Percentiles rank a stretch among this genome's conserved stretches.
Evolutionary conservation across 2,797 vertebrate species (phyloP).

Genomic region (Myotis findleyi): DNA sequence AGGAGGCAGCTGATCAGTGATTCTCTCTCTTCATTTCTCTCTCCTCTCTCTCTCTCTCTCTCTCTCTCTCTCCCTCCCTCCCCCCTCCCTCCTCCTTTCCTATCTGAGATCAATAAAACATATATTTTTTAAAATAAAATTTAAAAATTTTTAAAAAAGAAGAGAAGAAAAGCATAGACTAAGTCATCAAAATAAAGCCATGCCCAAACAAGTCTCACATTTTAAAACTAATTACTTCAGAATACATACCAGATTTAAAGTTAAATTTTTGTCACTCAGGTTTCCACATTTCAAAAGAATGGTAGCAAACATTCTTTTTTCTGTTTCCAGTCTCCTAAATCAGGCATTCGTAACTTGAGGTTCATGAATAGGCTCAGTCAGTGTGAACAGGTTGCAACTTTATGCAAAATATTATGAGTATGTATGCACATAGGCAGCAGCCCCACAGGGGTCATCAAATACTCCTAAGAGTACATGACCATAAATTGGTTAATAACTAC

Average conservation of each 20-base stretch:
- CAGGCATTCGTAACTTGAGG: conserved; percentile 27
- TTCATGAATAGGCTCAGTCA: background rate
- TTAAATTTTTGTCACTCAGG: background rate
- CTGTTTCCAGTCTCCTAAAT: conserved; percentile 33
- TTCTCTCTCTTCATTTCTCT: too few relatives aligned
- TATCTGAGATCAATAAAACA: too few relatives aligned
- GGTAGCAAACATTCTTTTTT: conserved; percentile 1
- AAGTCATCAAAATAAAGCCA: conserved; percentile 37
- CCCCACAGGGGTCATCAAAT: background rate
- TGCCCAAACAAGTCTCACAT: background rate
- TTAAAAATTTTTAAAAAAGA: background rate
- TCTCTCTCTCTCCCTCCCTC: too few relatives aligned
- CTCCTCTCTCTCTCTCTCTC: too few relatives aligned
- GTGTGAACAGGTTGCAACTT: conserved; percentile 9
- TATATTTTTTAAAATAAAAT: too few relatives aligned
- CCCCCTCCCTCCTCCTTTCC: too few relatives aligned
- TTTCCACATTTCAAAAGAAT: conserved; percentile 7
- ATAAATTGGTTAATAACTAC: conserved; percentile 5
- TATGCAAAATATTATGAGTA: background rate
- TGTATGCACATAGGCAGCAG: background rate
- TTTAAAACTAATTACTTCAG: conserved; percentile 35
- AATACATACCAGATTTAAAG: background rate
- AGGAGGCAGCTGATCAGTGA: too few relatives aligned
- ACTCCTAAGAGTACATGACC: background rate
- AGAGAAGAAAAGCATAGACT: background rate